Evolutionary conservation across 2,797 vertebrate species (phyloP).

Genomic region (Leuciscus waleckii): DNA sequence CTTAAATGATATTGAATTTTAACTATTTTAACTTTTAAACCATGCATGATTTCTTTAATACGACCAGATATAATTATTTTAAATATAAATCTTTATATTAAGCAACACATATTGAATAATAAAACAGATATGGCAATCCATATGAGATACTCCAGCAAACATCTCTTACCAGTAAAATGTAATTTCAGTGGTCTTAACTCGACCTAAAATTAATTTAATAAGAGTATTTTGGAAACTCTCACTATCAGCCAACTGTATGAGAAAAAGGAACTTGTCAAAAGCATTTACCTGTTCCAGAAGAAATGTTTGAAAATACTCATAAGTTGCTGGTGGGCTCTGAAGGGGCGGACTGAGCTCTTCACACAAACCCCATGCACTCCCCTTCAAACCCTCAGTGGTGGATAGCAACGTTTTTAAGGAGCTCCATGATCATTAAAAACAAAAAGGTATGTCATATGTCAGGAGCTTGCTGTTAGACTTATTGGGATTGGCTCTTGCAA

Average conservation of each 20-base stretch:
- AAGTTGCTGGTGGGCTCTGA: constrained; percentile 55
- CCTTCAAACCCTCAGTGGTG: constrained; percentile 66
- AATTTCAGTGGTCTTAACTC: not conserved
- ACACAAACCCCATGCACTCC: constrained; percentile 64
- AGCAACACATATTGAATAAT: not conserved
- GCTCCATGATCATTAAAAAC: constrained; percentile 77
- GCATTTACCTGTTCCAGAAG: constrained; percentile 72
- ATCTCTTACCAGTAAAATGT: not conserved
- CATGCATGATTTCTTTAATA: not conserved
- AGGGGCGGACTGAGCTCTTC: constrained; percentile 55
- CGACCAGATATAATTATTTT: not conserved
- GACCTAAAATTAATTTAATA: not conserved
- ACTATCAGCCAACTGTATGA: not conserved
- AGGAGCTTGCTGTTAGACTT: constrained; percentile 66
- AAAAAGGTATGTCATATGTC: constrained; percentile 71
- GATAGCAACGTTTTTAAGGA: constrained; percentile 79
- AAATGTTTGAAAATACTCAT: constrained; percentile 61
- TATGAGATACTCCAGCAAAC: not conserved
- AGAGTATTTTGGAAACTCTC: not conserved
- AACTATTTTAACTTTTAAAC: not conserved
- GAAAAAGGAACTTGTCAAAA: not conserved
- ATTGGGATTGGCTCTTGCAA: constrained; percentile 75
- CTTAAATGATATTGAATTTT: not conserved
- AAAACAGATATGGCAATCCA: not conserved
- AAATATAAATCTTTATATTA: not conserved